Base-by-base conservation (phyloP, 2,113 vertebrate genomes). In the Pachycephala philippinensis region DNA sequence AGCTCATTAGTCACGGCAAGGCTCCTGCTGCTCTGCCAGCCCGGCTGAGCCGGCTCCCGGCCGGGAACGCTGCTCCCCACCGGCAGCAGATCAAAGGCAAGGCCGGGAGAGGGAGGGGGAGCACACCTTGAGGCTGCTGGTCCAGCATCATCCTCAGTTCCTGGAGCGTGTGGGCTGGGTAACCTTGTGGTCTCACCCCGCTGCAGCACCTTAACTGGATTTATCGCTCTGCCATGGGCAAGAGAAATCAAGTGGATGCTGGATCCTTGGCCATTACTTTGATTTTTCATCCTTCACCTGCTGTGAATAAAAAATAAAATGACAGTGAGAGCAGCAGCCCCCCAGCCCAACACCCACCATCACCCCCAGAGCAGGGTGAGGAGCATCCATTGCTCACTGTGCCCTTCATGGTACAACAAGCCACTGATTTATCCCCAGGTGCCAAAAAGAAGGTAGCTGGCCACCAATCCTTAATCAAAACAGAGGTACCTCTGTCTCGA, bases 151-250 rank as follows among this genome's bases (percentile, higher is more conserved):
- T 8, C 69, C 84, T 49, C 23, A 4, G 81, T 81, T 79, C 40
- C 31, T 6, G 53, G 12, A 75, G 61, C 1, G 0, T 4, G 5
- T 1, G 1, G 35, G 65, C 66, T 27, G 28, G 2, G 3, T 37
- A 33, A 69, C 77, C 57, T 20, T 6, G 33, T 22, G 30, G 23
- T 45, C 49, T 92, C 1, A 0, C 47, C 27, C 45, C 0, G 0
- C 86, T 53, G 74, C 74, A 12, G 4, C 10, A 45, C 84, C 78
- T 69, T 28, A 7, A 60, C 33, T 35, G 49, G 54, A 83, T 90
- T 54, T 74, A 91, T 70, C 0, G 2, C 56, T 57, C 63, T 3
- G 7, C 79, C 14, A 0, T 1, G 8, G 37, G 53, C 33, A 77
- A 56, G 23, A 54, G 63, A 53, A 94, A 63, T 21, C 56, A 88